These are phyloP conservation scores for Polymixis flavicincta DNA, from an alignment of 2,888 invertebrate species.

Conservation along the genomic window DNA sequence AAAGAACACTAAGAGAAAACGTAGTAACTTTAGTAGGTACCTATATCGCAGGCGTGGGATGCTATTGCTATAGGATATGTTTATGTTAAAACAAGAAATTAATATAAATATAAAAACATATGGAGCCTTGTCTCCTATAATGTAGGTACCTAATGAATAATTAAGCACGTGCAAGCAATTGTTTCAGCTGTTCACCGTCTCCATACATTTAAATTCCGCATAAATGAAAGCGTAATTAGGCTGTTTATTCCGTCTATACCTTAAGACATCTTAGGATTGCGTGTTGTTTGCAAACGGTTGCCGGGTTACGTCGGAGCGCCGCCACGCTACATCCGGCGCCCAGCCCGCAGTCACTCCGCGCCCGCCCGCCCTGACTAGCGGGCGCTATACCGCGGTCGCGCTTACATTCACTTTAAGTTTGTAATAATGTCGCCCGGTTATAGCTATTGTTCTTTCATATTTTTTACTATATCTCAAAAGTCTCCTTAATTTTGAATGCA, in stretches of 20 bases:
- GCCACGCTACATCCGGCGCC: slow-evolving; percentile 83
- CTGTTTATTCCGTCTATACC: slow-evolving; percentile 32
- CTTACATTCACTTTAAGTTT: slow-evolving; percentile 36
- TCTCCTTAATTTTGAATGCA: neutral
- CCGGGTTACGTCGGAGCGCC: slow-evolving; percentile 79
- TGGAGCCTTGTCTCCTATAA: neutral
- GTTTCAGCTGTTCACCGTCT: neutral
- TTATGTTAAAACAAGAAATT: too few species aligned
- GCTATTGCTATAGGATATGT: too few species aligned
- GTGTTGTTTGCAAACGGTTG: slow-evolving; percentile 88
- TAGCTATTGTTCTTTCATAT: neutral
- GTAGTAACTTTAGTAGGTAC: too few species aligned
- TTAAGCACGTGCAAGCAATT: slow-evolving; percentile 1
- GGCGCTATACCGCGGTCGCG: slow-evolving; percentile 61
- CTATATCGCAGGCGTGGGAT: too few species aligned
- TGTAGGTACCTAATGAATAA: neutral
- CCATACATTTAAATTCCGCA: slow-evolving; percentile 32
- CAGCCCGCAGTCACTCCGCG: slow-evolving; percentile 81
- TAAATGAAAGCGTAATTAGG: slow-evolving; percentile 39
- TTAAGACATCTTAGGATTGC: slow-evolving; percentile 63
- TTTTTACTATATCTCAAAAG: neutral
- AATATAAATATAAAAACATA: neutral
- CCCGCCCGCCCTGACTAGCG: slow-evolving; percentile 81
- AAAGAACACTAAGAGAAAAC: too few species aligned
- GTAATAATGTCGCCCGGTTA: slow-evolving; percentile 11